Percentiles rank a stretch among this genome's conserved stretches.
These are phyloP conservation scores for Congeria kusceri DNA, from an alignment of 2,888 invertebrate genomes.

Conservation along the genomic window DNA sequence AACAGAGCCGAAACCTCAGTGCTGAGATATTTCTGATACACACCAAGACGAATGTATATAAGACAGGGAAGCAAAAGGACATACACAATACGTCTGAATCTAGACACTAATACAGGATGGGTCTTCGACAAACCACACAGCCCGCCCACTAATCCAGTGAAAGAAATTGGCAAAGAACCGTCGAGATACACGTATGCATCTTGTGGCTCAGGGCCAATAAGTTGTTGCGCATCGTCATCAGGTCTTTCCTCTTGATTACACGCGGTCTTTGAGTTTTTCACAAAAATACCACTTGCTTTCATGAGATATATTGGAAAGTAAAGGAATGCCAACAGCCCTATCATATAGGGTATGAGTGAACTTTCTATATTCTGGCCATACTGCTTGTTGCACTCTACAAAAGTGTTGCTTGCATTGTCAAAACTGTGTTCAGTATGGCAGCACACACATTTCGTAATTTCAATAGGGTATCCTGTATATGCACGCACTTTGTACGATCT, in stretches of 20 bases:
- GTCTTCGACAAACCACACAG: constrained; percentile 31
- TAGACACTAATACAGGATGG: constrained; percentile 28
- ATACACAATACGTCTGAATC: constrained; percentile 31
- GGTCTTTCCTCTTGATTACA: neutral
- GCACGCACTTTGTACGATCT: constrained; percentile 29
- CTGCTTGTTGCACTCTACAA: constrained; percentile 20
- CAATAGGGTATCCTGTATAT: constrained; percentile 37
- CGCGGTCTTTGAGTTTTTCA: neutral
- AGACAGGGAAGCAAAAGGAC: constrained; percentile 27
- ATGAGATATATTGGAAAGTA: constrained; percentile 45
- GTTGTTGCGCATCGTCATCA: neutral
- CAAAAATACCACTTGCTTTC: neutral
- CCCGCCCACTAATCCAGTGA: constrained; percentile 26
- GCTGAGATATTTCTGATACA: constrained; percentile 29
- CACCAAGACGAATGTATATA: constrained; percentile 31
- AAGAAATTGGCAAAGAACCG: constrained; percentile 33
- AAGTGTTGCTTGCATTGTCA: constrained; percentile 5
- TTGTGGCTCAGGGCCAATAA: neutral
- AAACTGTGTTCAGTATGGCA: constrained; percentile 28
- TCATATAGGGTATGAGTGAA: constrained; percentile 35
- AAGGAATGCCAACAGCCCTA: constrained; percentile 36
- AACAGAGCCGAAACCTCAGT: constrained; percentile 30
- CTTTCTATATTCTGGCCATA: constrained; percentile 29
- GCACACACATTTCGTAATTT: constrained; percentile 46
- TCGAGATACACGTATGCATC: constrained; percentile 37